These are phyloP conservation scores for Sinocyclocheilus anophthalmus DNA, from an alignment of 2,113 vertebrate species.

Conservation along the genomic window DNA sequence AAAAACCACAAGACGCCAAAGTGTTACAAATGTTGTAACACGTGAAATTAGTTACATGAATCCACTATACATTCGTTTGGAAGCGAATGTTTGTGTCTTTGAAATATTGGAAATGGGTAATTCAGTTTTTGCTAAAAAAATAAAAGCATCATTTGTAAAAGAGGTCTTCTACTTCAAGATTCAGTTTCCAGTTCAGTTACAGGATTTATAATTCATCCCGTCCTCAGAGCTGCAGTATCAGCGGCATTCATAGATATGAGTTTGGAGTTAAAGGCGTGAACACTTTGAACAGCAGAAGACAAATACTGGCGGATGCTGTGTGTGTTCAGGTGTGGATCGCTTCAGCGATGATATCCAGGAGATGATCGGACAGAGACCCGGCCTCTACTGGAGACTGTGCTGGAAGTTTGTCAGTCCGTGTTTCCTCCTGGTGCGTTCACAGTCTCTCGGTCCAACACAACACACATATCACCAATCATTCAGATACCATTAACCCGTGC, in stretches of 20 bases:
- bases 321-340: slow-evolving; percentile 81
- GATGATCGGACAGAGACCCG: slow-evolving; percentile 87
- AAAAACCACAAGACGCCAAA: no score
- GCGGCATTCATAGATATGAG: background rate
- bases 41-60: no score
- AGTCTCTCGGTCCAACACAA: background rate
- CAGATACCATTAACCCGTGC: background rate
- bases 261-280: background rate
- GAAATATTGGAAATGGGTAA: no score
- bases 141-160: no score
- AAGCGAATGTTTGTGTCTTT: no score
- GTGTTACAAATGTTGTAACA: no score
- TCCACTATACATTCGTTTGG: no score
- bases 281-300: background rate
- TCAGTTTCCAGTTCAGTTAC: no score
- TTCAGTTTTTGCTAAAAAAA: no score
- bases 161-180: no score
- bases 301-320: background rate
- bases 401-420: slow-evolving; percentile 93
- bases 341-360: slow-evolving; percentile 90
- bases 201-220: no score
- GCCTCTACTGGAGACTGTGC: slow-evolving; percentile 87
- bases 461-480: background rate
- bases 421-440: slow-evolving; percentile 83
- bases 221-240: no score